Evolutionary conservation across 2,113 vertebrate species (phyloP).

Genomic region (Hypomesus transpacificus): DNA sequence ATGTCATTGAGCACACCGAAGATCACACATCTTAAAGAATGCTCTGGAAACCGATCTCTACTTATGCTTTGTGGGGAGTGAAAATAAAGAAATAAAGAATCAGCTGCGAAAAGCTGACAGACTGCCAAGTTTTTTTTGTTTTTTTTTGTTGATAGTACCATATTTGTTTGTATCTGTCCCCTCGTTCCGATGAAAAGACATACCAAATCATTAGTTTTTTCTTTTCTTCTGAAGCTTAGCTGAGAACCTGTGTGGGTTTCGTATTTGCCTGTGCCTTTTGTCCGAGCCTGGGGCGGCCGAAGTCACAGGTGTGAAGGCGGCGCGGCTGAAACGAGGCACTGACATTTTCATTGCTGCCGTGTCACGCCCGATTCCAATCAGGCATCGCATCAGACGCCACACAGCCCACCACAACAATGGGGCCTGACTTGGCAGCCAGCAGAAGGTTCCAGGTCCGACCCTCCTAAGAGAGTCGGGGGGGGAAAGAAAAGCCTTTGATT

Average conservation of each 20-base stretch:
- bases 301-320: slow-evolving; percentile 54
- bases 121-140: slow-evolving; percentile 49
- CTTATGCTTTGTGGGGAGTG: slow-evolving; percentile 29
- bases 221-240: slow-evolving; percentile 41
- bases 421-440: slow-evolving; percentile 27
- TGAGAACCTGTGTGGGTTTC: slow-evolving; percentile 52
- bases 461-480: neutral
- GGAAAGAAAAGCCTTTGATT: slow-evolving; percentile 31
- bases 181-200: slow-evolving; percentile 56
- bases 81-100: slow-evolving; percentile 13
- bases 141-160: slow-evolving; percentile 40
- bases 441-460: slow-evolving; percentile 17
- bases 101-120: slow-evolving; percentile 55
- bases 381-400: slow-evolving; percentile 31
- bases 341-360: slow-evolving; percentile 14
- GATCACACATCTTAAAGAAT: neutral
- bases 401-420: slow-evolving; percentile 24
- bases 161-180: neutral
- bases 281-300: slow-evolving; percentile 35
- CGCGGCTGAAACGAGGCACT: slow-evolving; percentile 10
- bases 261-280: slow-evolving; percentile 52
- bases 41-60: slow-evolving; percentile 46
- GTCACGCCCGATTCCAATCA: slow-evolving; percentile 35
- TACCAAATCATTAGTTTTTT: slow-evolving; percentile 39
- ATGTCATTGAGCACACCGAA: neutral